Conservation (phyloP, 1,140 invertebrate species). For the Pseudomyrmex sp. region DNA sequence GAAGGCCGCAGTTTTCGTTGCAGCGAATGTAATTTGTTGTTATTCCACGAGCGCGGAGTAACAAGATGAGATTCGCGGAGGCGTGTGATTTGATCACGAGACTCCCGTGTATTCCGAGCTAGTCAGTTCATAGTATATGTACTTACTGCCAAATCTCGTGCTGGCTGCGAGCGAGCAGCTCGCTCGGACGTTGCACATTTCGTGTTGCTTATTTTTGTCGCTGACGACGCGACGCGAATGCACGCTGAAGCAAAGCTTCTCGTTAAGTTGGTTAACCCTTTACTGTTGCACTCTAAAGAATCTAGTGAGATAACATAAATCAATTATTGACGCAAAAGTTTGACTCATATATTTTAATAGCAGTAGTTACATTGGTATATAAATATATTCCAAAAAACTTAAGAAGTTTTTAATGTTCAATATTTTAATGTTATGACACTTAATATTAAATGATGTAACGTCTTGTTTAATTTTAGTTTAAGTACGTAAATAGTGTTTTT, state of each 20-base stretch:
- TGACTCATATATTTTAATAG: not conserved
- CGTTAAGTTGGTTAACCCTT: conserved; percentile 56
- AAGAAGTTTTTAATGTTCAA: no score
- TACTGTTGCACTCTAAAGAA: not conserved
- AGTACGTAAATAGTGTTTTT: not conserved
- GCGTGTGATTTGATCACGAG: not conserved
- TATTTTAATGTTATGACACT: no score
- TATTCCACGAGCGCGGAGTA: not conserved
- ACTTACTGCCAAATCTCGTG: conserved; percentile 51
- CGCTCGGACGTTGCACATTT: conserved; percentile 54
- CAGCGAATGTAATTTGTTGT: conserved; percentile 39
- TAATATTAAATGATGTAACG: no score
- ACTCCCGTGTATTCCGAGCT: conserved; percentile 28
- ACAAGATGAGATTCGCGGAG: not conserved
- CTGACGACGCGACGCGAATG: conserved; percentile 44
- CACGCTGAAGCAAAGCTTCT: conserved; percentile 40
- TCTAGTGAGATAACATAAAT: conserved; percentile 1
- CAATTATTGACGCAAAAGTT: conserved; percentile 7
- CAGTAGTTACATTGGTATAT: not conserved
- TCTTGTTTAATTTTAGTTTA: no score
- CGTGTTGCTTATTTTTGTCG: conserved; percentile 58
- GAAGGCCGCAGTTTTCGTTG: conserved; percentile 19
- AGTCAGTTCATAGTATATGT: not conserved
- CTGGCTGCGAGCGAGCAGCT: conserved; percentile 7
- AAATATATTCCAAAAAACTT: not conserved